Evolutionary conservation across 2,888 invertebrate genomes (phyloP).

Genomic region (Noctua fimbriata): DNA sequence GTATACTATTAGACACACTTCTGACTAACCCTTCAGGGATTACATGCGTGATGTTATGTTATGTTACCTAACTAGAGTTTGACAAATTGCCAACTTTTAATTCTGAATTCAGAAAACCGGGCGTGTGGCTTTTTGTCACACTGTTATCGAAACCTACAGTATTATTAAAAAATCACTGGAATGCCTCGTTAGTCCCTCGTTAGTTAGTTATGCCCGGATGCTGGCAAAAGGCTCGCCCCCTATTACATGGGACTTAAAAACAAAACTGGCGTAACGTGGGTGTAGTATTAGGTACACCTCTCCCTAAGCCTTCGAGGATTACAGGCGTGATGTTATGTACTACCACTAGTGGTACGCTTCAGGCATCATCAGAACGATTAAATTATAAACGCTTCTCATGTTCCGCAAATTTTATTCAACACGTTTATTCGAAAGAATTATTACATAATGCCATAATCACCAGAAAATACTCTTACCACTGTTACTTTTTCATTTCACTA

Average conservation of each 20-base stretch:
- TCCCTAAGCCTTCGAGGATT: not conserved
- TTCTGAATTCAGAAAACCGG: too few relatives aligned
- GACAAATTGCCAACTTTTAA: too few relatives aligned
- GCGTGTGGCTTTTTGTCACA: not conserved
- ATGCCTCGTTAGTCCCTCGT: too few relatives aligned
- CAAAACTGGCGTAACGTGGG: too few relatives aligned
- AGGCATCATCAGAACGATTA: slow-evolving; percentile 1
- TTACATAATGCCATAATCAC: slow-evolving; percentile 39
- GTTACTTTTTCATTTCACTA: slow-evolving; percentile 55
- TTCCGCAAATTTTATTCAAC: slow-evolving; percentile 3
- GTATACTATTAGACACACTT: too few relatives aligned
- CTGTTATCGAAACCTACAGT: not conserved
- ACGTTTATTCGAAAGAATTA: slow-evolving; percentile 20
- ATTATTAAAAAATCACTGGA: not conserved
- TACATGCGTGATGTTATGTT: too few relatives aligned
- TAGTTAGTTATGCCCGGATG: too few relatives aligned
- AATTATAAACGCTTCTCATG: slow-evolving; percentile 8
- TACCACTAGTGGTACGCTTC: not conserved
- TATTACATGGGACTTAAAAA: too few relatives aligned
- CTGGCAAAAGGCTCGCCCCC: too few relatives aligned
- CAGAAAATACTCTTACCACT: slow-evolving; percentile 32
- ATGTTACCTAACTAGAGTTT: too few relatives aligned
- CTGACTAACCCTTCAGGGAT: too few relatives aligned
- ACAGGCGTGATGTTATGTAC: not conserved
- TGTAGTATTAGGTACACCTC: too few relatives aligned